Evolutionary conservation across 2,113 vertebrate genomes (phyloP), one percentile per base, ranked within the genome.

Genomic region (Tapirus terrestris): DNA sequence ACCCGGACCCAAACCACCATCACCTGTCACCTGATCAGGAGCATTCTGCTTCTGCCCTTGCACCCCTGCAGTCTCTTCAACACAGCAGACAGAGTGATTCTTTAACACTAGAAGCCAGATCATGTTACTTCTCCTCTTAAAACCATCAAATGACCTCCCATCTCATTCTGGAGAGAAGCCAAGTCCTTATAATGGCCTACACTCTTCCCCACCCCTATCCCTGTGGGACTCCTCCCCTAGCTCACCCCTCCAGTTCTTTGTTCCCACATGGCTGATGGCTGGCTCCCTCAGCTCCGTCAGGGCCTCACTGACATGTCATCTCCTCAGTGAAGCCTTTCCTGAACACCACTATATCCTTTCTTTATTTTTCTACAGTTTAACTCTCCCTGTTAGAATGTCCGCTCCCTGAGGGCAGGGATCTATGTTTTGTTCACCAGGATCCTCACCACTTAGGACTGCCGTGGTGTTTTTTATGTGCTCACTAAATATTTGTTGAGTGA

Each of bases 51-150:
- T 95, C 70, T 60, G 45, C 63, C 65, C 29, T 63, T 43, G 82
- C 14, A 58, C 58, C 76, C 4, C n/a, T 53, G 70, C 60, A 75
- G 36, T 76, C 68, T 67, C 48, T n/a, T 60, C 80, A 43, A 31
- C 10, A 7, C 51, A 43, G 67, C 68, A 39, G 43, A 27, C 60
- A 11, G 36, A 84, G 20, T 21, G 72, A 85, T 39, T n/a, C 60
- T 86, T 89, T 77, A 89, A 82, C 60, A 61, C 76, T 27, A 75
- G 89, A 88, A 88, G 81, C 36, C 68, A 85, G 65, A 96, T 96
- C 83, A 12, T n/a, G n/a, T 68, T 89, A 89, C 90, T 86, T 65
- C 43, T 81, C 12, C 61, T 94, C 96, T 91, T 90, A 92, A 92
- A 95, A 87, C 76, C 36, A 76, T n/a, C 70, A 80, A 76, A 89